These are phyloP conservation scores for Biston betularia DNA, from an alignment of 2,888 invertebrate species.

Conservation along the genomic window DNA sequence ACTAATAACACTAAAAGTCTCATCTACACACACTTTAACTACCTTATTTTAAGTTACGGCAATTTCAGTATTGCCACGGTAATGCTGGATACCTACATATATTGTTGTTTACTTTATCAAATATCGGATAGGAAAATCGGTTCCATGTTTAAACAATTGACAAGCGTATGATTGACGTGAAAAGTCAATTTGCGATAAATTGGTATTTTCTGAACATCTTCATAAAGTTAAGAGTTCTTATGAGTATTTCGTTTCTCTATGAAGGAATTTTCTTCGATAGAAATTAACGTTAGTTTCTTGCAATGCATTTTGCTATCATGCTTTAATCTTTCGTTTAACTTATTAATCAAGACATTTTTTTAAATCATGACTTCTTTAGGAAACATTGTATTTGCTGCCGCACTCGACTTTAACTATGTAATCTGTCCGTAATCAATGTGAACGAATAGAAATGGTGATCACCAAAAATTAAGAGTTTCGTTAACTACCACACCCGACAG, in stretches of 20 bases:
- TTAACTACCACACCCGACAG: too few relatives aligned
- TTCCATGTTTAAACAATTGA: conserved; percentile 67
- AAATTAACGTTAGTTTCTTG: too few relatives aligned
- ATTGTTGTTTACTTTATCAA: conserved; percentile 53
- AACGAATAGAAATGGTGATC: too few relatives aligned
- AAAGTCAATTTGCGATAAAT: neutral
- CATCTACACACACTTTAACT: conserved; percentile 65
- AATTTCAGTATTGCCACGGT: conserved; percentile 56
- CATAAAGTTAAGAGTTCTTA: neutral
- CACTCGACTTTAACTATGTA: too few relatives aligned
- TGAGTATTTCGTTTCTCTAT: neutral
- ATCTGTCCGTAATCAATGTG: too few relatives aligned
- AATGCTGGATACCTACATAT: conserved; percentile 54
- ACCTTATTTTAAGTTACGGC: conserved; percentile 54
- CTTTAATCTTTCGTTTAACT: too few relatives aligned
- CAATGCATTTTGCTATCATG: too few relatives aligned
- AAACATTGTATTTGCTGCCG: too few relatives aligned
- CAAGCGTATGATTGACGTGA: conserved; percentile 61
- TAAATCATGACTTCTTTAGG: too few relatives aligned
- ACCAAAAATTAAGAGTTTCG: too few relatives aligned
- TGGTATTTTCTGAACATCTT: neutral
- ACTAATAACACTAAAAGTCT: conserved; percentile 64
- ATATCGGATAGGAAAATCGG: conserved; percentile 61
- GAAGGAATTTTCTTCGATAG: too few relatives aligned
- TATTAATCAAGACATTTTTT: too few relatives aligned